Base-by-base conservation (phyloP, 2,113 vertebrate species). In the Geococcyx californianus region DNA sequence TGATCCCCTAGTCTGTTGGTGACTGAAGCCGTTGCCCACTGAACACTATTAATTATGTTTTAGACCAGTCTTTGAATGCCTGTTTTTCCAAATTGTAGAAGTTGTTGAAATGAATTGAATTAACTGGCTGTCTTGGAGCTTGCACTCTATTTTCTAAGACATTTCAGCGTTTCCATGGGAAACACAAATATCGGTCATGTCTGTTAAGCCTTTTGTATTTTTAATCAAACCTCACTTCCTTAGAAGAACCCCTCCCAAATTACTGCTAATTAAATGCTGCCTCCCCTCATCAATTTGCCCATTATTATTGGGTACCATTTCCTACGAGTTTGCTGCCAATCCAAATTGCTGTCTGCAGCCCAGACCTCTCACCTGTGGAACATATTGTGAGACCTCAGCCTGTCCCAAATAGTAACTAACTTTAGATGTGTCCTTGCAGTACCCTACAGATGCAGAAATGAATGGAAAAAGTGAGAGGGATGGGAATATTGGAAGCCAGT, bases 81-180 rank as follows among this genome's bases (percentile, higher is more conserved):
- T 72, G 0, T 91, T 93, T 8, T 10, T 95, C 95, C 95, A 96
- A 94, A 88, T 95, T 56, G 89, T 95, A 89, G 68, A 94, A 82
- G 56, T 91, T 90, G 75, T 52, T 92, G 83, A 92, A 90, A 87
- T 56, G 86, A 95, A 94, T 96, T 84, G 88, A 90, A 93, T 95
- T 95, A 96, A 95, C 96, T 87, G 80, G 52, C 76, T 45, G 49
- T 88, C 51, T 93, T 2, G 0, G 73, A 89, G 66, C 73, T 84
- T 78, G 23, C 17, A 34, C 14, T 80, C 59, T 84, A 19, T 92
- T 90, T 92, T 68, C 78, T 49, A 67, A 20, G 72, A 77, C 59
- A 80, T 77, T 92, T 89, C 47, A 90, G 60, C 88, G 84, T 92
- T 95, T 90, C 79, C 79, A 88, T n/a, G 74, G 87, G 90, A 94